These are phyloP conservation scores for Galerucella nymphaeae DNA, from an alignment of 2,888 invertebrate genomes.

Conservation along the genomic window DNA sequence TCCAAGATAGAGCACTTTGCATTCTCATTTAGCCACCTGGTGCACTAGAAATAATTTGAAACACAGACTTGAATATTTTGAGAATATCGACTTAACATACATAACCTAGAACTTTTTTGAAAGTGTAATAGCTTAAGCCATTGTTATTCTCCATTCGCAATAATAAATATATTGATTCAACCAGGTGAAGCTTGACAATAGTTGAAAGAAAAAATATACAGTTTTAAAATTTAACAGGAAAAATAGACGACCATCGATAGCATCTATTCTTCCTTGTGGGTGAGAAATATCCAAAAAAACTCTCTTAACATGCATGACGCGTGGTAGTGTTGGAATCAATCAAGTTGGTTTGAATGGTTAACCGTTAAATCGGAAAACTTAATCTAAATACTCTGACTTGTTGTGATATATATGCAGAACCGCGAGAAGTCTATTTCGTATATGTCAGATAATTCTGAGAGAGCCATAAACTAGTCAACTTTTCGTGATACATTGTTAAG, in stretches of 20 bases:
- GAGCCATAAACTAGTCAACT: slow-evolving; percentile 57
- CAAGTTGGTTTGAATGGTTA: slow-evolving; percentile 57
- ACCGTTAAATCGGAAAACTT: slow-evolving; percentile 57
- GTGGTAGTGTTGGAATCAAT: slow-evolving; percentile 56
- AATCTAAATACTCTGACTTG: slow-evolving; percentile 58
- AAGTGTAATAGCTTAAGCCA: no score
- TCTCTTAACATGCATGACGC: slow-evolving; percentile 56
- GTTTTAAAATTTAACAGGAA: background rate
- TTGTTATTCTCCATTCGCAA: no score
- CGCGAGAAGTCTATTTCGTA: slow-evolving; percentile 58
- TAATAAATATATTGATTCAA: no score
- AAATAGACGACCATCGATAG: background rate
- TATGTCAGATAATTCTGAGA: slow-evolving; percentile 57
- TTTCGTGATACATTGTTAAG: slow-evolving; percentile 55
- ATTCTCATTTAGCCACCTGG: no score
- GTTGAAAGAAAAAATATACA: background rate
- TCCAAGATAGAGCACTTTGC: no score
- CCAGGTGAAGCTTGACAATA: no score
- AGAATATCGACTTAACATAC: no score
- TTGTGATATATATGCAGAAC: slow-evolving; percentile 57
- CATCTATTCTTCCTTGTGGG: background rate
- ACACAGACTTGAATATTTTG: no score
- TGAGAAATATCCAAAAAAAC: slow-evolving; percentile 20
- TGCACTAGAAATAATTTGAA: no score
- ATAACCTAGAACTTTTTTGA: no score